Evolutionary conservation across 2,113 vertebrate genomes (phyloP).

Genomic region (Barbus barbus): DNA sequence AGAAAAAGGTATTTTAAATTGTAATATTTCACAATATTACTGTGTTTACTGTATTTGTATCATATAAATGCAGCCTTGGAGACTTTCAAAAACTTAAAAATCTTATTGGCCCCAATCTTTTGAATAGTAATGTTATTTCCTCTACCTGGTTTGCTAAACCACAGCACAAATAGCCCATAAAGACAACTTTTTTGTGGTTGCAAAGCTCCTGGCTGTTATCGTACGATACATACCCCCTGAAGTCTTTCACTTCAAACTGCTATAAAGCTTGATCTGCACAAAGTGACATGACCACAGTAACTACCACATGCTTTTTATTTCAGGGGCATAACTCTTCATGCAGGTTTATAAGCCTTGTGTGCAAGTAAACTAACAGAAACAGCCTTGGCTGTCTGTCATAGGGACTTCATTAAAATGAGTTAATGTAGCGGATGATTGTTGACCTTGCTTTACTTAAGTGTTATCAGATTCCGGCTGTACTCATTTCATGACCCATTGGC

Average conservation of each 20-base stretch:
- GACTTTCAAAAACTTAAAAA: no score
- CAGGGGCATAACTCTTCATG: neutral
- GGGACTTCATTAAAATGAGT: neutral
- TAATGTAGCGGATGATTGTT: neutral
- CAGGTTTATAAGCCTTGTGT: neutral
- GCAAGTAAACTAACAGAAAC: neutral
- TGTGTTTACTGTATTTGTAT: no score
- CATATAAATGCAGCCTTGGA: no score
- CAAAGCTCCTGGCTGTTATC: neutral
- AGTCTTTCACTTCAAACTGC: neutral
- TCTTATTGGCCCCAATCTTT: no score
- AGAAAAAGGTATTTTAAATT: no score
- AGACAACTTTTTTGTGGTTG: neutral
- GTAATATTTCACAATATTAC: no score
- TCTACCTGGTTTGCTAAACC: no score
- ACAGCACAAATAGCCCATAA: neutral
- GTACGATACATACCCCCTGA: neutral
- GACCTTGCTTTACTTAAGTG: neutral
- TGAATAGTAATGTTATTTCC: no score
- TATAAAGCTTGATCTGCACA: neutral
- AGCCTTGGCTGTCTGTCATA: neutral
- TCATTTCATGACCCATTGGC: neutral
- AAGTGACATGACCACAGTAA: neutral
- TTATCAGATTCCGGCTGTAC: neutral
- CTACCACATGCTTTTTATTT: neutral